phyloP scores from a whole-genome alignment of 2,888 invertebrate species.

The Drosophila anomelani region DNA sequence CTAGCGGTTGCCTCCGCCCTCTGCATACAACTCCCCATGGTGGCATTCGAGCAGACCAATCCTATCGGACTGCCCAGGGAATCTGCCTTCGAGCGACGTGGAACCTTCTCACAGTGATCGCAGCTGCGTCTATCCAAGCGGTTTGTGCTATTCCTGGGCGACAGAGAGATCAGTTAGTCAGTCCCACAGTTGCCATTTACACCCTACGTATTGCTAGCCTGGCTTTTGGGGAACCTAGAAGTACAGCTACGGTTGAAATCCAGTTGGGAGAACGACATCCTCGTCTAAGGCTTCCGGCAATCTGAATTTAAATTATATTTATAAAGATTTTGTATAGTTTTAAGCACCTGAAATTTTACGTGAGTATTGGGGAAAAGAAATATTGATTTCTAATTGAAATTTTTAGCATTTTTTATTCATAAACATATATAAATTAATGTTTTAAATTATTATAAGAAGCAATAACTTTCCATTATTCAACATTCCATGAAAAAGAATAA shows the following conservation, averaged over 20 bases:
- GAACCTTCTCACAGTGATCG: constrained; percentile 17
- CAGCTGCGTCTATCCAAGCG: background rate
- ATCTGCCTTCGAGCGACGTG: constrained; percentile 25
- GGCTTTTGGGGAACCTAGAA: background rate
- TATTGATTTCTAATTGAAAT: background rate
- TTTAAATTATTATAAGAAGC: no score
- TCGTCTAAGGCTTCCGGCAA: background rate
- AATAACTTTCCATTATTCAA: no score
- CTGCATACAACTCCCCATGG: constrained; percentile 12
- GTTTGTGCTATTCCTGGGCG: background rate
- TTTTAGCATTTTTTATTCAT: background rate
- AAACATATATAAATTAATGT: background rate
- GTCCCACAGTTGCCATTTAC: background rate
- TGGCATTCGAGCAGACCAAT: constrained; percentile 31
- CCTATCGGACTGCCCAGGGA: constrained; percentile 40
- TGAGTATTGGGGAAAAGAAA: background rate
- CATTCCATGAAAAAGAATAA: background rate
- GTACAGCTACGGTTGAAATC: background rate
- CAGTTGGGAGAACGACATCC: constrained; percentile 13
- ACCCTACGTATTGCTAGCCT: constrained; percentile 8
- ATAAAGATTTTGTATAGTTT: constrained; percentile 8
- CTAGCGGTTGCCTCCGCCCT: constrained; percentile 44
- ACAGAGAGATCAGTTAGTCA: background rate
- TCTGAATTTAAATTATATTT: constrained; percentile 2
- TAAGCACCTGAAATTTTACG: constrained; percentile 5